Conservation (phyloP, 2,113 vertebrate genomes). For the Origma solitaria region DNA sequence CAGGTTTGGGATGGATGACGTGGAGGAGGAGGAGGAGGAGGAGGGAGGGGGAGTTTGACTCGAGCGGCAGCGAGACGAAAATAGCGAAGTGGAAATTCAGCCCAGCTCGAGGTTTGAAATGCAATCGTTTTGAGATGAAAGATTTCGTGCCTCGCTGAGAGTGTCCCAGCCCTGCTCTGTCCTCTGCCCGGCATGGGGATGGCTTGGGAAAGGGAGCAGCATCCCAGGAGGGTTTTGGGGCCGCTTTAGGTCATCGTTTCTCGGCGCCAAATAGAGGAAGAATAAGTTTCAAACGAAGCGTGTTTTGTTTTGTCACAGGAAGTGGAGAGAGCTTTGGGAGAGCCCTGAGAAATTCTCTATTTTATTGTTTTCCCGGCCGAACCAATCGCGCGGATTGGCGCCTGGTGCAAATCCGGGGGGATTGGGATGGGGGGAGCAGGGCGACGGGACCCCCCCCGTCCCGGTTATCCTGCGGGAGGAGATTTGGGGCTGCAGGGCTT, state of each 20-base stretch:
- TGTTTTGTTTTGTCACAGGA: slow-evolving; percentile 56
- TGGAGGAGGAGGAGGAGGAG: not conserved
- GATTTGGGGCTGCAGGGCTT: not conserved
- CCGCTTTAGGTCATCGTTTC: not conserved
- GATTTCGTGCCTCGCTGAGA: not conserved
- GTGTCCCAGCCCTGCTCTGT: not conserved
- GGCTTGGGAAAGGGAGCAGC: not conserved
- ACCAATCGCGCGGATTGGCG: rapidly evolving
- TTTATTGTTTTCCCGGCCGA: not conserved
- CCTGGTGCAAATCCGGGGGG: rapidly evolving
- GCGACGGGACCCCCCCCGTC: rapidly evolving
- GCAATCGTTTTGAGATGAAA: not conserved
- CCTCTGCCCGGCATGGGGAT: not conserved
- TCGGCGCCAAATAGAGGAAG: slow-evolving; percentile 20
- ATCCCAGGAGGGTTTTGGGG: not conserved
- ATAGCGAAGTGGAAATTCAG: slow-evolving; percentile 17
- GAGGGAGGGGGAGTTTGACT: not conserved
- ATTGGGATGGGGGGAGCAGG: rapidly evolving
- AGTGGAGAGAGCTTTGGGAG: slow-evolving; percentile 44
- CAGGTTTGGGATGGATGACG: not conserved
- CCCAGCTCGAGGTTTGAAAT: not conserved
- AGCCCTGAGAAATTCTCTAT: not conserved
- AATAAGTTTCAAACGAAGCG: slow-evolving; percentile 7
- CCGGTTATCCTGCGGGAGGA: rapidly evolving
- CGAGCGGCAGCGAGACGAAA: not conserved